Conservation (phyloP, 2,113 vertebrate genomes). For the Tauraco erythrolophus region DNA sequence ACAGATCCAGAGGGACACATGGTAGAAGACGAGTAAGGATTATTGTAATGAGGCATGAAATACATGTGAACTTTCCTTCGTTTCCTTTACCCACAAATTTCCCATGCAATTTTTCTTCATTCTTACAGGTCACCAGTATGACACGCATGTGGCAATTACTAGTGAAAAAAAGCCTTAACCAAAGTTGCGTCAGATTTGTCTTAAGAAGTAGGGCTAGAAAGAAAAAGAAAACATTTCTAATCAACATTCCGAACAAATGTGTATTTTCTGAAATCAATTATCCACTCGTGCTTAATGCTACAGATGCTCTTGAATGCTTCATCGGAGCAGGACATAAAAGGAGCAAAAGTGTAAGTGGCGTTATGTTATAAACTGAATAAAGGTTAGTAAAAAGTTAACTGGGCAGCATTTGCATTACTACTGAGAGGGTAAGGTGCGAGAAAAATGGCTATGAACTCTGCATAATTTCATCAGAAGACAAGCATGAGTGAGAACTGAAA, state of each 20-base stretch:
- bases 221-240: background rate
- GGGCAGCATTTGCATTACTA: background rate
- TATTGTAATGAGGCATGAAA: slow-evolving; percentile 63
- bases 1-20: slow-evolving; percentile 50
- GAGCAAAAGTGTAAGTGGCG: background rate
- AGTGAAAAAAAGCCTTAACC: background rate
- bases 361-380: background rate
- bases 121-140: slow-evolving; percentile 23
- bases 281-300: background rate
- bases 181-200: background rate
- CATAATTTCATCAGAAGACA: background rate
- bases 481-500: background rate
- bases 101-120: slow-evolving; percentile 47
- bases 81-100: slow-evolving; percentile 6
- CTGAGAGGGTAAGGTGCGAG: background rate
- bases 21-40: slow-evolving; percentile 35
- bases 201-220: background rate
- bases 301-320: background rate
- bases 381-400: background rate
- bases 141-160: background rate
- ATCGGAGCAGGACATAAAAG: background rate
- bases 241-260: background rate
- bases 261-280: background rate
- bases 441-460: background rate
- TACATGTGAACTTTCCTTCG: slow-evolving; percentile 4